Evolutionary conservation across 64 coral and sea anemone species (phyloP), one percentile per base, ranked within the genome.

Genomic region (Stylophora pistillata): DNA sequence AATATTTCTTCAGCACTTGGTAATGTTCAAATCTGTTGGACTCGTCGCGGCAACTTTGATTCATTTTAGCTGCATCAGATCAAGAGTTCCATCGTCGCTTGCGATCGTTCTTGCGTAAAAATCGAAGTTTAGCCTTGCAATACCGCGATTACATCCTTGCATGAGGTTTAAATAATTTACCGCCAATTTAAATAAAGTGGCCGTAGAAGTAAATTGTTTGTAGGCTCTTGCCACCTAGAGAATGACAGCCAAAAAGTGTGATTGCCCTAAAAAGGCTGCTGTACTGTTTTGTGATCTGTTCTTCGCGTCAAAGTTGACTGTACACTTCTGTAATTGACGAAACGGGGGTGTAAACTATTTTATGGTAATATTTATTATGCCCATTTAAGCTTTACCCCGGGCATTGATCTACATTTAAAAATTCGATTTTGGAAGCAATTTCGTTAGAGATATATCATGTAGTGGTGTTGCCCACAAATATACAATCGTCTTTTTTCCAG

Each of bases 331-430:
- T 79, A 59, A 59, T 14, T 79, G 27, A 27, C 21, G 9, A 56
- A 57, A 25, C 53, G 27, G 25, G 80, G 61, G 60, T 70, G 80
- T 84, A 84, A 84, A 84, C 80, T 69, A 84, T 27, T 18, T 68
- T 84, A 84, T 84, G 62, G 11, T 84, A 84, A 84, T 84, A 12
- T 66, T 21, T n/a, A 6, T 47, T 33, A 53, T 20, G 80, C 80
- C 80, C 59, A 5, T 68, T 84, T 23, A 52, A 68, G 62, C 27
- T 64, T 13, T 84, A 28, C 26, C 23, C 64, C 10, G 11, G 23
- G n/a, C 12, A 4, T 68, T 26, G 5, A 28, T 26, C 64, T 21
- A 25, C 5, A 34, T 41, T 37, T 15, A 18, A 79, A 26, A 15
- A 27, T 56, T 55, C 53, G 9, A 76, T 2, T 71, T 21, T 2